Evolutionary conservation across 1,140 invertebrate genomes (phyloP).

Genomic region (Lasioglossum baleicum): DNA sequence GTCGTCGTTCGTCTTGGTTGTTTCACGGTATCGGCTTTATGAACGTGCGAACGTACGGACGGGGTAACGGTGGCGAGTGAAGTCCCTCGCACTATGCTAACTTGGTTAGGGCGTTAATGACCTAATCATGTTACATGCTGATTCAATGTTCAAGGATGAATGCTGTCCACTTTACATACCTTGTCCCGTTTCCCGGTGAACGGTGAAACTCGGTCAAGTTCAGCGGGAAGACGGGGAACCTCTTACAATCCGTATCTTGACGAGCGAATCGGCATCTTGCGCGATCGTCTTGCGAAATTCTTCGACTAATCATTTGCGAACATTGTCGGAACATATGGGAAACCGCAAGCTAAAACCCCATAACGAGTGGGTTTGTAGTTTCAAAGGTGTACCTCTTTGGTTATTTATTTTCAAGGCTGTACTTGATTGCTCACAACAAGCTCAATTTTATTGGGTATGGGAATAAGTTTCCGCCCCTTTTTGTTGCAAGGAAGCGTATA

Average conservation of each 20-base stretch:
- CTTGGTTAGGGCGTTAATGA: slow-evolving; percentile 79
- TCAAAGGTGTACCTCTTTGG: too few species aligned
- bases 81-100: slow-evolving; percentile 80
- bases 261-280: not conserved
- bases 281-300: not conserved
- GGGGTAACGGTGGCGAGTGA: slow-evolving; percentile 73
- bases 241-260: slow-evolving; percentile 35
- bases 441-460: too few species aligned
- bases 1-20: slow-evolving; percentile 40
- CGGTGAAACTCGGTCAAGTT: slow-evolving; percentile 79
- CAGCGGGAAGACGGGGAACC: slow-evolving; percentile 59
- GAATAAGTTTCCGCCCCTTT: too few species aligned
- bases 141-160: slow-evolving; percentile 80
- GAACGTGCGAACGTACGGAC: slow-evolving; percentile 68
- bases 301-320: not conserved
- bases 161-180: slow-evolving; percentile 80
- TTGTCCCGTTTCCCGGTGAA: slow-evolving; percentile 76
- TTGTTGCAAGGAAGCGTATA: too few species aligned
- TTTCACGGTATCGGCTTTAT: slow-evolving; percentile 64
- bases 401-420: too few species aligned
- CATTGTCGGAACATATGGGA: not conserved
- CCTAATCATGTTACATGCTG: slow-evolving; percentile 80
- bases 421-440: too few species aligned
- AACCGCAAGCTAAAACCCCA: too few species aligned
- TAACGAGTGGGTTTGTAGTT: too few species aligned